Conservation (phyloP, 1,140 invertebrate species). For the Drosophila ficusphila region DNA sequence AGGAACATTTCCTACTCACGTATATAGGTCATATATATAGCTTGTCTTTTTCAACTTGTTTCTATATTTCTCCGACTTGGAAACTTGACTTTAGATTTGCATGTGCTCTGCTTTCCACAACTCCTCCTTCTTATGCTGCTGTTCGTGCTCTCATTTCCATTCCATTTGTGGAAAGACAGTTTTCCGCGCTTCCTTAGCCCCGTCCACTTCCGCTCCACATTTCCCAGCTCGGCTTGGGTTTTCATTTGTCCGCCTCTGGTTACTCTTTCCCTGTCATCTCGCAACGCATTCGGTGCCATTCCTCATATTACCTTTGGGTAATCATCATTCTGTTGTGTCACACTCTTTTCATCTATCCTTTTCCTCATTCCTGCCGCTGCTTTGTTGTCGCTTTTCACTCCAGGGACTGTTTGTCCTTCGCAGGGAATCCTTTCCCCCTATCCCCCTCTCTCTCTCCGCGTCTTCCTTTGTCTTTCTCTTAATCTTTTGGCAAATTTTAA, state of each 20-base stretch:
- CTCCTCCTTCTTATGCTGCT: slow-evolving; percentile 1
- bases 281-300: slow-evolving; percentile 7
- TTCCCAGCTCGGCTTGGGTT: slow-evolving; percentile 74
- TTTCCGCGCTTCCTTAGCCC: slow-evolving; percentile 28
- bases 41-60: not conserved
- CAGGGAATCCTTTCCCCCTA: slow-evolving; percentile 20
- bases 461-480: slow-evolving; percentile 3
- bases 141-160: slow-evolving; percentile 28
- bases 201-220: slow-evolving; percentile 72
- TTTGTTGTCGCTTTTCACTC: slow-evolving; percentile 19
- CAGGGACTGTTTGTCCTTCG: slow-evolving; percentile 15
- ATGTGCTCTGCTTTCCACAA: slow-evolving; percentile 59
- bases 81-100: slow-evolving; percentile 68
- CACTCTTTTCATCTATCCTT: slow-evolving; percentile 24
- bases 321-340: slow-evolving; percentile 57
- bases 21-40: not conserved
- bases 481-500: slow-evolving; percentile 59
- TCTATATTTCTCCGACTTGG: slow-evolving; percentile 43
- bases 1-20: too few relatives aligned
- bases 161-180: slow-evolving; percentile 33
- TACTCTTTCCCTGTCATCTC: slow-evolving; percentile 16
- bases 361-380: slow-evolving; percentile 11
- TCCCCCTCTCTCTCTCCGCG: not conserved
- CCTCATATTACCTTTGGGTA: slow-evolving; percentile 68
- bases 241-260: slow-evolving; percentile 69